Percentiles rank a stretch among this genome's conserved stretches.
Conservation (phyloP, 2,113 vertebrate species). For the Ciconia maguari region DNA sequence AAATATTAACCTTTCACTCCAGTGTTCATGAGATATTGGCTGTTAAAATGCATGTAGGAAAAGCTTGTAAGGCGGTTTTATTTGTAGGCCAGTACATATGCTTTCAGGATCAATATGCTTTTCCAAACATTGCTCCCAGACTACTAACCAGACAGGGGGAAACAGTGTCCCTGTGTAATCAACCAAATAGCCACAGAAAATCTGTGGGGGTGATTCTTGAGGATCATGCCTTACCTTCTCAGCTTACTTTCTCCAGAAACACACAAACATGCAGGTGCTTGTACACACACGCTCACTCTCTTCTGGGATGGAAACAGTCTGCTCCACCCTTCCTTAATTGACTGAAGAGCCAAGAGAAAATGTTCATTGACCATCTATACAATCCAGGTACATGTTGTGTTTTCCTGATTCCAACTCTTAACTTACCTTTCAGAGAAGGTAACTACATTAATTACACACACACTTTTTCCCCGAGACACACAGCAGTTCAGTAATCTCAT, state of each 20-base stretch:
- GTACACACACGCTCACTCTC: too few relatives aligned
- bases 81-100: background rate
- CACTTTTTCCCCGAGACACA: background rate
- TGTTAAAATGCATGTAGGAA: background rate
- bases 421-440: background rate
- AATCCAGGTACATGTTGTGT: background rate
- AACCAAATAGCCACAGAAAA: background rate
- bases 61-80: background rate
- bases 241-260: background rate
- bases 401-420: background rate
- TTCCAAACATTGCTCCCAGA: background rate
- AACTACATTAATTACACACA: background rate
- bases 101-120: background rate
- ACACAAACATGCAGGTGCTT: background rate
- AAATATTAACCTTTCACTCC: background rate
- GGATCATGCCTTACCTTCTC: background rate
- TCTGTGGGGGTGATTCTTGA: background rate
- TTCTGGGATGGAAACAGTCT: background rate
- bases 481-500: background rate
- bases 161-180: background rate
- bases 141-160: background rate
- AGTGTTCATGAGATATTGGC: background rate
- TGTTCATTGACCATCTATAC: background rate
- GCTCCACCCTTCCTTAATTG: background rate
- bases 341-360: background rate